Base-by-base conservation (phyloP, 2,888 invertebrate species). In the Laspeyria flexula region DNA sequence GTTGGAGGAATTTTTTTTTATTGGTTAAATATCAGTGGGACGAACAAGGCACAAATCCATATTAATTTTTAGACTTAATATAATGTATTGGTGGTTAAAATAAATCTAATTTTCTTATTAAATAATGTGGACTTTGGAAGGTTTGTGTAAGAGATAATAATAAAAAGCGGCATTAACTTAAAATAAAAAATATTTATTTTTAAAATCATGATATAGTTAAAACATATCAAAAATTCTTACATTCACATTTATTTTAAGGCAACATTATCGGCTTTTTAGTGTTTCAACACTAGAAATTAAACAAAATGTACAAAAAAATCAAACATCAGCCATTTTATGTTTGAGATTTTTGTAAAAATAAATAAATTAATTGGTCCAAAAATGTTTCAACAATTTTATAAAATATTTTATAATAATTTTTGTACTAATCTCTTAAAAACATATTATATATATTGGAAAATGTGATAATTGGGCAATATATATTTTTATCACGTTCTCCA, bases 121-220 rank as follows among this genome's bases (percentile, higher is more conserved):
- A n/a, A n/a, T n/a, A n/a, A n/a, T n/a, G n/a, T n/a, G n/a, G n/a
- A 13, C 1, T 23, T 23, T 23, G 7, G 10, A 49, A 42, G 43
- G 53, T n/a, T 13, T 34, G 29, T 38, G 37, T 39, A 44, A 38
- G 35, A 44, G 46, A 16, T 47, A 27, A 62, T 73, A 81, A 77
- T 74, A 83, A 85, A 88, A 79, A 73, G 65, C 61, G 43, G 42
- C 51, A 30, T 51, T 60, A 88, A 89, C 86, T 88, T 86, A 89
- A 88, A 88, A 84, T 85, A 84, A 86, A 86, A 85, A 83, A 73
- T 71, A 61, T 89, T 90, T 89, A 88, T 88, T 90, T 78, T 79
- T 80, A 81, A 88, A 88, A 88, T 78, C 78, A 81, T 77, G 77
- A 79, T 77, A 79, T 75, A 61, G 75, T 76, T 77, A 75, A 75